Conservation (phyloP, 1,140 invertebrate species). For the Helicorthomorpha holstii region DNA sequence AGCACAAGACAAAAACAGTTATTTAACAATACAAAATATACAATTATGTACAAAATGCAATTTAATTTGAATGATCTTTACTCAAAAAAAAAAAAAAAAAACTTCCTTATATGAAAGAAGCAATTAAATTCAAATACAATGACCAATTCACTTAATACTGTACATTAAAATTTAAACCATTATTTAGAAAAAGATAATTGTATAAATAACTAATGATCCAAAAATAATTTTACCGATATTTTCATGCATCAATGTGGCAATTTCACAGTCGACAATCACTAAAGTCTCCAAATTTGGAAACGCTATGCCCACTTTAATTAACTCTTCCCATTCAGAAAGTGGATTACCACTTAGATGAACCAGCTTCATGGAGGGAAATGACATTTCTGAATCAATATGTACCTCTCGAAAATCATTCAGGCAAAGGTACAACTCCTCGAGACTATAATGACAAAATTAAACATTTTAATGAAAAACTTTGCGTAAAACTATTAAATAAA, state of each 20-base stretch:
- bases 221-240: conserved; percentile 4
- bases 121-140: too few species aligned
- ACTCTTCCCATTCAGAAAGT: conserved; percentile 57
- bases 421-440: conserved; percentile 79
- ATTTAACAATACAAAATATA: too few species aligned
- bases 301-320: conserved; percentile 50
- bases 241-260: conserved; percentile 35
- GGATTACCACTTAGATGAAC: conserved; percentile 39
- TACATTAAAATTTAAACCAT: too few species aligned
- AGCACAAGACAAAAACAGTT: too few species aligned
- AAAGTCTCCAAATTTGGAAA: conserved; percentile 71
- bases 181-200: not conserved
- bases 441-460: conserved; percentile 22
- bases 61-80: too few species aligned
- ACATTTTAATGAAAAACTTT: conserved; percentile 2
- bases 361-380: conserved; percentile 2
- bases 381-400: conserved; percentile 28
- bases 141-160: too few species aligned
- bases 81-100: too few species aligned
- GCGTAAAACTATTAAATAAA: conserved; percentile 4
- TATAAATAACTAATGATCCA: not conserved
- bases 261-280: conserved; percentile 67
- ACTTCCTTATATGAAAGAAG: too few species aligned
- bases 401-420: conserved; percentile 58
- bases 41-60: too few species aligned